phyloP scores from a whole-genome alignment of 2,888 invertebrate genomes.

The Cerceris ruficornis region DNA sequence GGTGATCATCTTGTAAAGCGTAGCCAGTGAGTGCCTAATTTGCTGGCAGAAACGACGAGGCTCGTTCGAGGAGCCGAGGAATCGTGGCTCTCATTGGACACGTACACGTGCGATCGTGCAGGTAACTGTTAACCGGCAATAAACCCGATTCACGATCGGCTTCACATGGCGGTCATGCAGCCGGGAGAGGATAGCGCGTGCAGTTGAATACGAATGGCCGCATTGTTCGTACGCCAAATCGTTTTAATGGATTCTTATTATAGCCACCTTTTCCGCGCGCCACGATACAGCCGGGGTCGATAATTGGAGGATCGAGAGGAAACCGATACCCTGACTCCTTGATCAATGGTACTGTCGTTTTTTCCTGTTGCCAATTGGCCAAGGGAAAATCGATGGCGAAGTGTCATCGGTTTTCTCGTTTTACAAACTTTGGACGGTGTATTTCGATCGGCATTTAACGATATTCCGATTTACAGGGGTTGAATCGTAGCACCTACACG shows the following conservation, averaged over 20 bases:
- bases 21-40: slow-evolving; percentile 18
- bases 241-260: slow-evolving; percentile 65
- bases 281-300: slow-evolving; percentile 30
- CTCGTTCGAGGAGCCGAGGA: slow-evolving; percentile 38
- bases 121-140: slow-evolving; percentile 67
- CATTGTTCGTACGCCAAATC: slow-evolving; percentile 63
- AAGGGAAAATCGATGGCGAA: too few relatives aligned
- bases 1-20: slow-evolving; percentile 5
- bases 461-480: too few relatives aligned
- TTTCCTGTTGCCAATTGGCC: too few relatives aligned
- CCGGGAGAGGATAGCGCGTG: slow-evolving; percentile 51
- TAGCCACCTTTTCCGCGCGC: slow-evolving; percentile 47
- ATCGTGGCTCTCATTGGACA: slow-evolving; percentile 63
- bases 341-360: not conserved
- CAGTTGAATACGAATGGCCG: slow-evolving; percentile 65
- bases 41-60: slow-evolving; percentile 13
- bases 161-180: slow-evolving; percentile 68
- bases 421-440: too few relatives aligned
- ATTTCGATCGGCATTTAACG: too few relatives aligned
- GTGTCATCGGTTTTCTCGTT: too few relatives aligned
- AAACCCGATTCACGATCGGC: slow-evolving; percentile 68
- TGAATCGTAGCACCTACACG: too few relatives aligned
- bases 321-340: slow-evolving; percentile 24
- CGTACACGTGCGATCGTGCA: slow-evolving; percentile 62
- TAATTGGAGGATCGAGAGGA: slow-evolving; percentile 28